Base-by-base conservation (phyloP, 23 tunicate species). In the Pegea sp. region DNA sequence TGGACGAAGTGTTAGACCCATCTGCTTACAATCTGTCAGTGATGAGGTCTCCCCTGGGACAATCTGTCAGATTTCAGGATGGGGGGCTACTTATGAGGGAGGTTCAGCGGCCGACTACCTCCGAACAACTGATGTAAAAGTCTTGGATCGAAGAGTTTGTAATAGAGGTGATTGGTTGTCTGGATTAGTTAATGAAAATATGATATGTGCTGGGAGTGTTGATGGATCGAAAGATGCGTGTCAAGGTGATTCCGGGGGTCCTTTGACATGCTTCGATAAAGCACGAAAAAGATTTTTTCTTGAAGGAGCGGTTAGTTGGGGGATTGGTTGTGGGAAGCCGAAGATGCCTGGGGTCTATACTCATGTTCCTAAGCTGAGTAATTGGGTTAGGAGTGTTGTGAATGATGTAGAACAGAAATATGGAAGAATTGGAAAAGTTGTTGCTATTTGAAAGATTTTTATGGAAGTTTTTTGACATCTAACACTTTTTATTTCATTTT, bases 241-340 rank as follows among this genome's bases (percentile, higher is more conserved):
- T 49, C 84, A 84, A 71, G 90, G 96, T 5, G 96, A 87, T 56
- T 75, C 88, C 23, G 96, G 96, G 11, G 96, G 96, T 26, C 96
- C 96, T 6, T 52, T 87, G 52, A 30, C 88, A 22, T 87, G 96
- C 38, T 57, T 27, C 3, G 51, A 63, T 22, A 27, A 54, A n/a
- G 32, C 13, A 27, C 32, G 31, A 6, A 34, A 52, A 22, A 34
- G 54, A 19, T 64, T 33, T 43, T 73, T 58, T 42, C 28, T 87
- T 24, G 42, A 49, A 19, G 96, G 96, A 5, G 38, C 60, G 2
- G 96, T 87, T 24, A 87, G 96, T 50, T 87, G 96, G 96, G 96
- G 96, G 3, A 69, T 87, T 19, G 96, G 96, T 24, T 87, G 96
- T 42, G 96, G 96, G 24, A 73, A 64, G 42, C 59, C 71, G 21